Evolutionary conservation across 2,797 vertebrate species (phyloP).

Genomic region (Malacoraja senta): DNA sequence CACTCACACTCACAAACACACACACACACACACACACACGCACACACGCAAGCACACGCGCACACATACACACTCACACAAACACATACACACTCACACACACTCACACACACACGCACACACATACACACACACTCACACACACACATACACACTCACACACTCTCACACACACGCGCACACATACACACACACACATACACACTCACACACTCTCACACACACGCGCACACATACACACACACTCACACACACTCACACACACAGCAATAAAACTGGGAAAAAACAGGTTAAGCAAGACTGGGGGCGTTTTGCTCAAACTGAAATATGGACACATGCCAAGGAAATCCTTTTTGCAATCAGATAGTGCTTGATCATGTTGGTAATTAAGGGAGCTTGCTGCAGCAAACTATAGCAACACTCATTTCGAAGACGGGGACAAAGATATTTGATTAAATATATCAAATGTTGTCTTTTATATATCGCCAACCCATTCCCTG

Average conservation of each 20-base stretch:
- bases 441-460: neutral
- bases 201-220: too few species aligned
- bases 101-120: too few species aligned
- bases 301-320: constrained; percentile 3
- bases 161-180: too few species aligned
- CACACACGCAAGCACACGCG: too few species aligned
- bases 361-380: neutral
- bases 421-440: neutral
- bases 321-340: neutral
- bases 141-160: too few species aligned
- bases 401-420: neutral
- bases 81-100: too few species aligned
- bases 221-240: too few species aligned
- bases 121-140: neutral
- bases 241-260: too few species aligned
- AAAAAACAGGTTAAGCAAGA: neutral
- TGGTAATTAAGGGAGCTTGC: neutral
- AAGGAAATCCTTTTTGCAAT: neutral
- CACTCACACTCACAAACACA: too few species aligned
- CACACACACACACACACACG: too few species aligned
- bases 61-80: too few species aligned
- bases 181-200: too few species aligned
- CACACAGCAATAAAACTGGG: neutral
- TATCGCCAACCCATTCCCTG: neutral
- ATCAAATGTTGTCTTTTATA: neutral